These are phyloP conservation scores for Mustelus asterias DNA, from an alignment of 2,113 vertebrate genomes.

Conservation along the genomic window DNA sequence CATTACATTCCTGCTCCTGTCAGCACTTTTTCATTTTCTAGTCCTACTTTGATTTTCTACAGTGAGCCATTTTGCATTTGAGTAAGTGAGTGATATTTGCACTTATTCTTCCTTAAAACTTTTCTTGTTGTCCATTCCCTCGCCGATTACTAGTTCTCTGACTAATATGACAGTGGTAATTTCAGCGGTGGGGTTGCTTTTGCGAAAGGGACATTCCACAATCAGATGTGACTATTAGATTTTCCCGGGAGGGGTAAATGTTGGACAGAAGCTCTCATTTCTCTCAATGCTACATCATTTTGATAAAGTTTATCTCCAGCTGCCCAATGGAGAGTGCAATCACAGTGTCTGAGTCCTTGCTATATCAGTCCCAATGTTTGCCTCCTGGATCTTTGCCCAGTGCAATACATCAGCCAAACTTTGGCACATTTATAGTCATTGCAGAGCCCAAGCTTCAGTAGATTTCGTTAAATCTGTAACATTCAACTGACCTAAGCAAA, in stretches of 20 bases:
- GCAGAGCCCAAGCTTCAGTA: not conserved
- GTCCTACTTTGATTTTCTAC: not conserved
- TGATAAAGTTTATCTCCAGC: conserved; percentile 9
- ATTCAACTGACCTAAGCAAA: conserved; percentile 1
- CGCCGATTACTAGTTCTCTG: too few species aligned
- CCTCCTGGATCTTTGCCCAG: not conserved
- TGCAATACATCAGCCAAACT: not conserved
- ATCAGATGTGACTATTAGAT: not conserved
- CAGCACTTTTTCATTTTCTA: not conserved
- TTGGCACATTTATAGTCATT: not conserved
- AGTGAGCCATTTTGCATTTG: not conserved
- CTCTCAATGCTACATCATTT: not conserved
- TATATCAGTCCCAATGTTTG: not conserved
- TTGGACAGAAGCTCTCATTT: not conserved
- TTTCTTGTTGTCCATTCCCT: not conserved
- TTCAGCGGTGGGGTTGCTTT: not conserved
- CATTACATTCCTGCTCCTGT: too few species aligned
- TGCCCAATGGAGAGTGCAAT: not conserved
- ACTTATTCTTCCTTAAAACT: not conserved
- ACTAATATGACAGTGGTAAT: not conserved
- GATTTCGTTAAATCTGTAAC: not conserved
- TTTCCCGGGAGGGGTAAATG: not conserved
- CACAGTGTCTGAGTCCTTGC: not conserved
- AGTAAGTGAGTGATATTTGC: not conserved
- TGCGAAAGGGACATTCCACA: not conserved